Evolutionary conservation across 2,113 vertebrate species (phyloP).

Genomic region (Sturnira hondurensis): DNA sequence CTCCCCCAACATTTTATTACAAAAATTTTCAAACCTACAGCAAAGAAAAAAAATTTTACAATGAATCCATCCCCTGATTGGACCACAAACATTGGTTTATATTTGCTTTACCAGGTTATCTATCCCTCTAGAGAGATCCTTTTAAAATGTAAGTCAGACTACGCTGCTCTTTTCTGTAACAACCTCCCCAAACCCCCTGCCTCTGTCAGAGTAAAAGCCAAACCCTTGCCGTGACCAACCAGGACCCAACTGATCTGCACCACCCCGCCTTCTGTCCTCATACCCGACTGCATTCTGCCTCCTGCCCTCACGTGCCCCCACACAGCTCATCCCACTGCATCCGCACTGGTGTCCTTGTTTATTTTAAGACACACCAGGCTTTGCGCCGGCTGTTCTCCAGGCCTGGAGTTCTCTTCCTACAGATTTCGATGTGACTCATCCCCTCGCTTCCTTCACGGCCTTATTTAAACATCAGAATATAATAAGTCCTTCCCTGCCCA

Average conservation of each 20-base stretch:
- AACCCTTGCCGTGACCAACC: background rate
- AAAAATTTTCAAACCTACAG: background rate
- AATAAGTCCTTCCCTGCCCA: background rate
- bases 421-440: background rate
- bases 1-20: background rate
- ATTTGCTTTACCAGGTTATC: background rate
- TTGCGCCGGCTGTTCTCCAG: background rate
- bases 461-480: background rate
- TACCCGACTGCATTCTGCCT: background rate
- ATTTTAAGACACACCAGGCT: background rate
- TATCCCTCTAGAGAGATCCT: background rate
- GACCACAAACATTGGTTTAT: background rate
- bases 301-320: background rate
- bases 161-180: background rate
- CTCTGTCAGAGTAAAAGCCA: background rate
- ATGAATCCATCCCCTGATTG: background rate
- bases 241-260: no score
- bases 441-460: background rate
- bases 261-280: background rate
- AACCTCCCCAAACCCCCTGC: background rate
- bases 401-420: background rate
- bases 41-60: background rate
- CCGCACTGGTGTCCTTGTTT: background rate
- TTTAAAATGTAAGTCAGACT: background rate
- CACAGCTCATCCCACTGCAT: background rate